phyloP scores from a whole-genome alignment of 2,888 invertebrate species.

The Nycteola revayana region DNA sequence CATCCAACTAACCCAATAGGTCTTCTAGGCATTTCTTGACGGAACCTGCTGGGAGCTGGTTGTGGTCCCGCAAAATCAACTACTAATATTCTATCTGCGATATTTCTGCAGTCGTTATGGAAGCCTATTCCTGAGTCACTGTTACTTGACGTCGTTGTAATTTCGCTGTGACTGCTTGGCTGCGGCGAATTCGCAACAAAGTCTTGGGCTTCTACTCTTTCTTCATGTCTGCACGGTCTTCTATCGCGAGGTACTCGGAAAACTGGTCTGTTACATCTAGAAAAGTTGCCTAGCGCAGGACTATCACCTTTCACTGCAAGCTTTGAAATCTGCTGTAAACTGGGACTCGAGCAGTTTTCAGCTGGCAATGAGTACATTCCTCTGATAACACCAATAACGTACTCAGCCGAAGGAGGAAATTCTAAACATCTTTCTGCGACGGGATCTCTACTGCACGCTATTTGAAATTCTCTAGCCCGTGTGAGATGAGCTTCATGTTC shows the following conservation, averaged over 20 bases:
- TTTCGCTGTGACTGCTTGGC: slow-evolving; percentile 91
- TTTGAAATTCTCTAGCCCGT: slow-evolving; percentile 92
- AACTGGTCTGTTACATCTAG: slow-evolving; percentile 58
- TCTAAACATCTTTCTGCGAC: slow-evolving; percentile 91
- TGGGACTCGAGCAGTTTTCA: slow-evolving; percentile 66
- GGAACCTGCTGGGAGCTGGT: slow-evolving; percentile 53
- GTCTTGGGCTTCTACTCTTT: slow-evolving; percentile 69
- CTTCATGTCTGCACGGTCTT: slow-evolving; percentile 58
- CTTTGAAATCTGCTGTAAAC: slow-evolving; percentile 68
- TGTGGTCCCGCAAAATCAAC: slow-evolving; percentile 86
- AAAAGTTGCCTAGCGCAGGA: slow-evolving; percentile 66
- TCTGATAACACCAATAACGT: slow-evolving; percentile 86
- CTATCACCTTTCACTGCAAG: slow-evolving; percentile 70
- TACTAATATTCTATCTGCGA: slow-evolving; percentile 90
- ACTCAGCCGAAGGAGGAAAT: slow-evolving; percentile 93
- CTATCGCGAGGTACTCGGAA: slow-evolving; percentile 60
- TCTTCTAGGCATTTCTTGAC: slow-evolving; percentile 59
- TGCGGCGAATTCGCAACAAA: slow-evolving; percentile 90
- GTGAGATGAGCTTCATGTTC: slow-evolving; percentile 90
- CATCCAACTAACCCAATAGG: slow-evolving; percentile 69
- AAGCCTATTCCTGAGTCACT: slow-evolving; percentile 98
- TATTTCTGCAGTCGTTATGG: slow-evolving; percentile 92
- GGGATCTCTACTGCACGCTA: slow-evolving; percentile 91
- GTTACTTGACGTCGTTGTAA: slow-evolving; percentile 93
- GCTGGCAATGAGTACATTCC: slow-evolving; percentile 86